A percentile compares a stretch with the other conserved stretches of the same genome.
Conservation (phyloP, 2,797 vertebrate species). For the Sebastes aleutianus region DNA sequence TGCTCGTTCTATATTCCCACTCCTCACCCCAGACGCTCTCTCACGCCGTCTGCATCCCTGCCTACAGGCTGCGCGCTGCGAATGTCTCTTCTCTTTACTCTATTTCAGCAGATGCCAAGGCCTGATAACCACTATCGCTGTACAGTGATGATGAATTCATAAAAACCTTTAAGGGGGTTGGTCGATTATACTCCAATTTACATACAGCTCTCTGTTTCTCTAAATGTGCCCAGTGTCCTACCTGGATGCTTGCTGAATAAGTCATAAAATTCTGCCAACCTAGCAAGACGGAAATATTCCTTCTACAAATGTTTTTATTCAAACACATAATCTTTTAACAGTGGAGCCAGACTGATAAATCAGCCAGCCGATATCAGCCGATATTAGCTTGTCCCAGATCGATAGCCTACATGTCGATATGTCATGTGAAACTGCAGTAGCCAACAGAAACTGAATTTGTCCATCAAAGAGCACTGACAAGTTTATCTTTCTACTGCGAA, state of each 20-base stretch:
- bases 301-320: neutral
- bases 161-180: neutral
- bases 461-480: neutral
- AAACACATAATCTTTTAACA: neutral
- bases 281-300: constrained; percentile 2
- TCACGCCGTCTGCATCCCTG: constrained; percentile 19
- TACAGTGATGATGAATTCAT: constrained; percentile 18
- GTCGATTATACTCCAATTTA: constrained; percentile 8
- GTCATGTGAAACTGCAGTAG: neutral
- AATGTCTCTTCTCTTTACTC: constrained; percentile 5
- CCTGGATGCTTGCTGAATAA: constrained; percentile 13
- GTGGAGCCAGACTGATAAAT: neutral
- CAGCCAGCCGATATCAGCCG: neutral
- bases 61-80: constrained; percentile 42
- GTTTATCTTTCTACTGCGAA: too few relatives aligned
- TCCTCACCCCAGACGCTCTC: constrained; percentile 19
- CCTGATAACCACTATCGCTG: neutral
- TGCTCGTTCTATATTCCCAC: constrained; percentile 27
- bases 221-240: constrained; percentile 20
- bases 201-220: constrained; percentile 2
- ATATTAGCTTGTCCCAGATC: neutral
- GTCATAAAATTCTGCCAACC: constrained; percentile 8
- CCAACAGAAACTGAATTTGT: neutral
- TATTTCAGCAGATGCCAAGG: neutral
- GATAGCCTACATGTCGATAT: neutral